Base-by-base conservation (phyloP, 2,113 vertebrate species). In the Nestor notabilis region DNA sequence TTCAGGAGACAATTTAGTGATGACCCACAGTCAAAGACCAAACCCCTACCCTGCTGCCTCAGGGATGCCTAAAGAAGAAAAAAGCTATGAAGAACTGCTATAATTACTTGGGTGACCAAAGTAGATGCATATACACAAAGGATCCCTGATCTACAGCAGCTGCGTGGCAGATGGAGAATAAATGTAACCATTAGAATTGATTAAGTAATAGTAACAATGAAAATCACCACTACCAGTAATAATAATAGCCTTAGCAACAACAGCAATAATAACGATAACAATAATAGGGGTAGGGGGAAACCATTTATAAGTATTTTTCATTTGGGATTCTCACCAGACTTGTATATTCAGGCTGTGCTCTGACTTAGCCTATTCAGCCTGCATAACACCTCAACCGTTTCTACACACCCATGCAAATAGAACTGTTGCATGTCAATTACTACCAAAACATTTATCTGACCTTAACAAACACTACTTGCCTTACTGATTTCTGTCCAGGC, bases 101-200 rank as follows among this genome's bases (percentile, higher is more conserved):
- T 56, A 92, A 83, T 84, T 87, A 78, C 65, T 64, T 9, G 23
- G 25, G 47, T 93, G 56, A 85, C 65, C 43, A 76, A 87, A 64
- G 52, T 55, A 82, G 55, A 21, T 58, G 29, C 33, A 19, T 21
- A 3, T n/a, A 53, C 0, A 4, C 19, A 17, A 56, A 75, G 82
- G 61, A 85, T 82, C 35, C 16, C 27, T 29, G 47, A 19, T 87
- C 50, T 29, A 33, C 64, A 85, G 78, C 78, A 97, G 52, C 70
- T 95, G 61, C 29, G n/a, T 93, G 81, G 58, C 50, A 91, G 87
- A 87, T 58, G 53, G 76, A 84, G 49, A 93, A 82, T 74, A 91
- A 78, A 75, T 35, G 11, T 24, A 80, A 69, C 29, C 17, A 43
- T 66, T 49, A 68, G 17, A 89, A 75, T 55, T 58, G 37, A 65